These are phyloP conservation scores for Alloscopus bannaensis DNA, from an alignment of 2,888 invertebrate genomes.

Conservation along the genomic window DNA sequence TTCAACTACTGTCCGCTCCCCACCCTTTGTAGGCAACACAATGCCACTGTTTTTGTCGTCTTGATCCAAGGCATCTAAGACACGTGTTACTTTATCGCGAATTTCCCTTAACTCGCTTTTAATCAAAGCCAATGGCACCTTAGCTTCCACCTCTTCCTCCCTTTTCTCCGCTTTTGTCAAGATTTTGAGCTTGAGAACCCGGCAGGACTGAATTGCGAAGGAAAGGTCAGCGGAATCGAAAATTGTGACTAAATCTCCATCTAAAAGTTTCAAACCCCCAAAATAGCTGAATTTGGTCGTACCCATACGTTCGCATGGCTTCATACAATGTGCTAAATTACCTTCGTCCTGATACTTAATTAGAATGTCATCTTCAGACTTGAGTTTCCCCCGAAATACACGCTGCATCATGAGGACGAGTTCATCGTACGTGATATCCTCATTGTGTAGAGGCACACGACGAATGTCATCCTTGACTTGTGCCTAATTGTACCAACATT, in stretches of 20 bases:
- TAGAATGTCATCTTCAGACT: conserved; percentile 81
- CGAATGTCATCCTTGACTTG: conserved; percentile 83
- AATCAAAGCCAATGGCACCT: conserved; percentile 73
- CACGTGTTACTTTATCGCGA: conserved; percentile 79
- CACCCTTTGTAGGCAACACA: too few relatives aligned
- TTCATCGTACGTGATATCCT: conserved; percentile 84
- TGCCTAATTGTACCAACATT: conserved; percentile 74
- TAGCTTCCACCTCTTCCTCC: conserved; percentile 13
- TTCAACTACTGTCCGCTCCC: too few relatives aligned
- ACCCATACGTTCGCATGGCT: conserved; percentile 26
- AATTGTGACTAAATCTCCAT: conserved; percentile 84
- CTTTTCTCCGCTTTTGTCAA: conserved; percentile 75
- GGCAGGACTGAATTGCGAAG: conserved; percentile 81
- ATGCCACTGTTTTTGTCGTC: conserved; percentile 71
- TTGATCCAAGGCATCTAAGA: conserved; percentile 79
- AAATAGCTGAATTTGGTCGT: background rate
- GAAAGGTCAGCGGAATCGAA: conserved; percentile 83
- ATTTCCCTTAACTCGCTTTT: conserved; percentile 78
- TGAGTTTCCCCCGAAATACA: conserved; percentile 81
- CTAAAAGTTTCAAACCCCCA: conserved; percentile 75
- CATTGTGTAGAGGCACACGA: conserved; percentile 83
- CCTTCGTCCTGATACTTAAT: conserved; percentile 86
- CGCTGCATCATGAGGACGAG: conserved; percentile 84
- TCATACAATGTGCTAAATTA: conserved; percentile 73
- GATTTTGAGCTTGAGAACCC: conserved; percentile 81